These are phyloP conservation scores for Lepidostoma basale DNA, from an alignment of 1,140 invertebrate genomes.

Conservation along the genomic window DNA sequence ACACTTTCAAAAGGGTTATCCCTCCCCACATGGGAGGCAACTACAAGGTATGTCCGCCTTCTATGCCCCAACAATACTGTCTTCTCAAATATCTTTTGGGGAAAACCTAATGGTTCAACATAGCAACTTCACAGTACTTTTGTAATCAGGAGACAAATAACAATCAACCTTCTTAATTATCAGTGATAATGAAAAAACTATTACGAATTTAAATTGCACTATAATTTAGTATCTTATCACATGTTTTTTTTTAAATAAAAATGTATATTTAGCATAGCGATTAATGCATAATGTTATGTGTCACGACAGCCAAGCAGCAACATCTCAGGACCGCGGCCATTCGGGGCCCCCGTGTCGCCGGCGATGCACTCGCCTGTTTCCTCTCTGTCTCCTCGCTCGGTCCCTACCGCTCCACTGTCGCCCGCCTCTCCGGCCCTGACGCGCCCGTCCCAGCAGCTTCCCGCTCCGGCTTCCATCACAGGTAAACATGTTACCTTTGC, in stretches of 20 bases:
- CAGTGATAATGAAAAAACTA: no score
- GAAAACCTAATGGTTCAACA: no score
- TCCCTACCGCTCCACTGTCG: slow-evolving; percentile 57
- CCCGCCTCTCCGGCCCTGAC: slow-evolving; percentile 56
- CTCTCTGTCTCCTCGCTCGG: slow-evolving; percentile 55
- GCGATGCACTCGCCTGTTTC: slow-evolving; percentile 55
- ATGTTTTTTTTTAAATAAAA: no score
- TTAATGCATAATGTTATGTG: no score
- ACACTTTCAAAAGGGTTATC: slow-evolving; percentile 43
- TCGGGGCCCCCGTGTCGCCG: slow-evolving; percentile 58
- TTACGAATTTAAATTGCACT: no score
- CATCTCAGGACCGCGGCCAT: slow-evolving; percentile 66
- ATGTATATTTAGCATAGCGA: no score
- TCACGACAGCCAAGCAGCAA: slow-evolving; percentile 58
- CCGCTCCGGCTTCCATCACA: slow-evolving; percentile 48
- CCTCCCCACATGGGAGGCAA: slow-evolving; percentile 42
- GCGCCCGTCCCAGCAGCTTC: slow-evolving; percentile 50
- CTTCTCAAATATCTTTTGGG: no score
- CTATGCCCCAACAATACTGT: no score
- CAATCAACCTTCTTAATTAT: no score
- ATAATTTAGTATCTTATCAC: no score
- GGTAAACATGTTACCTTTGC: slow-evolving; percentile 61
- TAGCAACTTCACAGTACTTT: no score
- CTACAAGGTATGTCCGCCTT: slow-evolving; percentile 45
- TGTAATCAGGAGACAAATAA: no score